Percentiles rank a stretch among this genome's conserved stretches.
Evolutionary conservation across 2,888 invertebrate species (phyloP).

Genomic region (Perizoma flavofasciatum): DNA sequence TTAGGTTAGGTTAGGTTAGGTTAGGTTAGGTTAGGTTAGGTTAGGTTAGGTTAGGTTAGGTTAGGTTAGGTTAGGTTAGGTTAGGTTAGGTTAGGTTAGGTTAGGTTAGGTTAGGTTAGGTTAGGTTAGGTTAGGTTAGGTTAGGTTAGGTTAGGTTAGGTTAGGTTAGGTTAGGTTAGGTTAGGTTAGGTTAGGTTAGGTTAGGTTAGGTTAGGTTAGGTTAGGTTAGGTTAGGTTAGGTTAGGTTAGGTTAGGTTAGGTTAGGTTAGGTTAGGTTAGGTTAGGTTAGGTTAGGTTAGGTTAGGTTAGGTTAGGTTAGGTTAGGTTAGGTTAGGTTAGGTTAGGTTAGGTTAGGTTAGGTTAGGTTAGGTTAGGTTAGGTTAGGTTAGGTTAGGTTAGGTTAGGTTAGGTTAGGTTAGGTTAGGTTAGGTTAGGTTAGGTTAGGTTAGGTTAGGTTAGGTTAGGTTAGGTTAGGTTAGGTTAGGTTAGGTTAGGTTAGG

Average conservation of each 20-base stretch:
- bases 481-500: constrained; percentile 32
- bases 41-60: constrained; percentile 40
- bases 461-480: too few species aligned
- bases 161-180: constrained; percentile 43
- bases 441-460: too few species aligned
- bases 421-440: constrained; percentile 35
- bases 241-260: constrained; percentile 40
- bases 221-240: constrained; percentile 40
- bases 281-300: constrained; percentile 39
- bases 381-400: too few species aligned
- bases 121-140: constrained; percentile 39
- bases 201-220: constrained; percentile 42
- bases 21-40: constrained; percentile 37
- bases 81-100: constrained; percentile 37
- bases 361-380: too few species aligned
- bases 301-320: constrained; percentile 34
- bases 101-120: constrained; percentile 37
- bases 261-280: constrained; percentile 41
- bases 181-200: constrained; percentile 41
- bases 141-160: constrained; percentile 43
- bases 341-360: too few species aligned
- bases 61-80: constrained; percentile 35
- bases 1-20: constrained; percentile 38
- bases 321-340: constrained; percentile 29
- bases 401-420: too few species aligned